Evolutionary conservation across 2,113 vertebrate genomes (phyloP).

Genomic region (Xenopus laevis): DNA sequence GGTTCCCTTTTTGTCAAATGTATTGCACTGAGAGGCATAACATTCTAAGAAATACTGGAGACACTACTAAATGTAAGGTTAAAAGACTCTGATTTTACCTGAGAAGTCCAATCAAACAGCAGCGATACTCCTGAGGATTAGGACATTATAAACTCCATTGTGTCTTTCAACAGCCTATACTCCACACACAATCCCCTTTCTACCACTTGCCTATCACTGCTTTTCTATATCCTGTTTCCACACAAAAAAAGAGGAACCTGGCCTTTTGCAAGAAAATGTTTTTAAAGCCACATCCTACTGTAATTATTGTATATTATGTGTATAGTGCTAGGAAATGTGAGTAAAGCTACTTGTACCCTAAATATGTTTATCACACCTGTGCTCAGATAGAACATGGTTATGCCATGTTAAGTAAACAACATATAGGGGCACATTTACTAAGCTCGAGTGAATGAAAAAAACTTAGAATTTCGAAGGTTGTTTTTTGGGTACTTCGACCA

Average conservation of each 20-base stretch:
- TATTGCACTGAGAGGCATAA: not conserved
- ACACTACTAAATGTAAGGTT: not conserved
- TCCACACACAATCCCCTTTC: not conserved
- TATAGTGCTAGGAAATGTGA: too few species aligned
- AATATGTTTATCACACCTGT: too few species aligned
- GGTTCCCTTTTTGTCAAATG: not conserved
- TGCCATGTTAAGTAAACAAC: too few species aligned
- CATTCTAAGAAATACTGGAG: too few species aligned
- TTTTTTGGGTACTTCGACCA: too few species aligned
- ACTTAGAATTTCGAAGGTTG: too few species aligned
- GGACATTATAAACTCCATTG: not conserved
- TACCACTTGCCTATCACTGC: not conserved
- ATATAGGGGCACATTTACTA: too few species aligned
- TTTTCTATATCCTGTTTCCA: slow-evolving; percentile 29
- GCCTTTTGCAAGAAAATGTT: slow-evolving; percentile 15
- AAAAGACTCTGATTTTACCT: not conserved
- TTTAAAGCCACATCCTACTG: slow-evolving; percentile 18
- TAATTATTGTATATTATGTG: too few species aligned
- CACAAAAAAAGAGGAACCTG: slow-evolving; percentile 31
- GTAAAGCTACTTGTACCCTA: too few species aligned
- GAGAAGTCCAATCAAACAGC: not conserved
- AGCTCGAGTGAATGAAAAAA: too few species aligned
- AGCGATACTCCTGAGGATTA: not conserved
- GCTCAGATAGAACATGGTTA: too few species aligned
- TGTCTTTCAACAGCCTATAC: not conserved